phyloP scores from a whole-genome alignment of 92 coral and sea anemone species.

The Epizoanthus scotinus region DNA sequence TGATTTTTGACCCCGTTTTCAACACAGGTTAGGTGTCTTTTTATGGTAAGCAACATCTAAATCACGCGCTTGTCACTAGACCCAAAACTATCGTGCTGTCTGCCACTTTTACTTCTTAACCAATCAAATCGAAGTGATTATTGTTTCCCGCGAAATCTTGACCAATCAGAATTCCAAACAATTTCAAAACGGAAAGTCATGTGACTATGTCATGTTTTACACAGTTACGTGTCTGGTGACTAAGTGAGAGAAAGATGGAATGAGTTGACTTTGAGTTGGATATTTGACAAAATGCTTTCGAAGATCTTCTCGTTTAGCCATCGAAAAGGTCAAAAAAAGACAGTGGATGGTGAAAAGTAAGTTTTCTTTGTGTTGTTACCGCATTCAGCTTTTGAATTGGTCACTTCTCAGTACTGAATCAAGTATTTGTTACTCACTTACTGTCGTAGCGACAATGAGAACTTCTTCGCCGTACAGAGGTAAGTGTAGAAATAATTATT shows the following conservation, averaged over 20 bases:
- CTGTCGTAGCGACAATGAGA: conserved; percentile 27
- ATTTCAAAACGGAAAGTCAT: conserved; percentile 69
- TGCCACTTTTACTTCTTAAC: conserved; percentile 36
- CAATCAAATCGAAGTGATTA: conserved; percentile 65
- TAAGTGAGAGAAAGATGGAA: conserved; percentile 32
- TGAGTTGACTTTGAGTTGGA: conserved; percentile 1
- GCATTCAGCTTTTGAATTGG: background rate
- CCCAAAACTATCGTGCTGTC: conserved; percentile 19
- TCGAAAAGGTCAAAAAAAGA: conserved; percentile 79
- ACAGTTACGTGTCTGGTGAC: conserved; percentile 52
- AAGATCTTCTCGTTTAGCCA: conserved; percentile 89
- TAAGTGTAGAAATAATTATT: background rate
- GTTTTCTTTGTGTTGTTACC: conserved; percentile 10
- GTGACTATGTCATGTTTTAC: conserved; percentile 61
- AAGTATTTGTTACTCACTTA: conserved; percentile 11
- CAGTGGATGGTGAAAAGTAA: conserved; percentile 61
- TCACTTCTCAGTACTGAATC: background rate
- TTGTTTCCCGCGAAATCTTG: conserved; percentile 73
- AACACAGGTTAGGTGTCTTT: conserved; percentile 5
- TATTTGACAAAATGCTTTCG: conserved; percentile 68
- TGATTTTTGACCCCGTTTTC: background rate
- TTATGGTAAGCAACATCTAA: conserved; percentile 17
- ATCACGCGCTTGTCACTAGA: conserved; percentile 91
- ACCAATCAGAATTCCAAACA: conserved; percentile 67
- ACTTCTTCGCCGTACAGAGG: conserved; percentile 37